Evolutionary conservation across 1,140 invertebrate genomes (phyloP), one percentile per base, ranked within the genome.

Genomic region (Sycobia sp.): DNA sequence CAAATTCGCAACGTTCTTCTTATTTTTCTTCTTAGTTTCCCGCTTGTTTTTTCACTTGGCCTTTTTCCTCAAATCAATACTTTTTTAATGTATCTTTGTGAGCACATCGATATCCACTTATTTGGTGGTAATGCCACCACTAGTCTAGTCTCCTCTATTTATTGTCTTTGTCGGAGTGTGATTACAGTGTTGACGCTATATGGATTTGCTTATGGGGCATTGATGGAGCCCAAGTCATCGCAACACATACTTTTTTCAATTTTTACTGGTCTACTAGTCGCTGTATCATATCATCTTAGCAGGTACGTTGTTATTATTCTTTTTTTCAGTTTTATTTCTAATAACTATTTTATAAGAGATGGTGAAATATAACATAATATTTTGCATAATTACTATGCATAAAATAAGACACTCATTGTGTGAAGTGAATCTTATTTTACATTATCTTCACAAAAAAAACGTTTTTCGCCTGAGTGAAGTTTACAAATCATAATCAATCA

Each of bases 121-220:
- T 99, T 99, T 81, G 97, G 97, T 22, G 97, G 97, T 4, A 99
- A 95, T 76, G 96, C 95, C 0, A 93, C 93, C 7, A 94, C 93
- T 20, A 94, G 94, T 81, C 81, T 98, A 0, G 83, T 88, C 7
- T 92, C 92, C 27, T 91, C 94, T 0, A 82, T 95, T 11, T 96
- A 96, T 76, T 93, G 91, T 76, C 79, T 98, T 0, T 80, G 89
- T 16, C 86, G 94, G 50, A 97, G 94, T 67, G 70, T 92, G 10
- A 71, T 95, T 3, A 90, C 92, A 13, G 86, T 97, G 1, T 83
- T 88, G 44, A 82, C 95, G 22, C 82, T 99, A 0, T 96, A 93
- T 76, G 95, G 93, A 4, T 92, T 97, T 69, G 92, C 93, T 0
- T 97, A 94, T 72, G 92, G 91, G 14, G 91, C 89, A 1, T 73